Percentiles rank a stretch among this genome's conserved stretches.
Conservation (phyloP, 37 sponge, comb jelly and placozoan species). For the Amphimedon queenslandica region DNA sequence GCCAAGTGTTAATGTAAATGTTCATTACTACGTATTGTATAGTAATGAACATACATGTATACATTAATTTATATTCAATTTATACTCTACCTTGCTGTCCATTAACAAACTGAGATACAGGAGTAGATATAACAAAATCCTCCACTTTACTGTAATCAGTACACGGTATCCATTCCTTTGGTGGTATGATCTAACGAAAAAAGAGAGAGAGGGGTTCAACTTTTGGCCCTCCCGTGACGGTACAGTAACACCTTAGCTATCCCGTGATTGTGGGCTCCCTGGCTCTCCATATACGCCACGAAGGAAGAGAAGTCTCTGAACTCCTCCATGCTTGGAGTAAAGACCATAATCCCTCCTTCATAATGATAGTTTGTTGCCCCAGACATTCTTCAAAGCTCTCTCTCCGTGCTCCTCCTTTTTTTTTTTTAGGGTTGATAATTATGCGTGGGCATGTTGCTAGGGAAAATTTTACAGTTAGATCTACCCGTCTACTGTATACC, state of each 20-base stretch:
- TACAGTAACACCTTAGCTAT: slow-evolving; percentile 75
- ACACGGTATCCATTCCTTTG: slow-evolving; percentile 79
- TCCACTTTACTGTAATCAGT: slow-evolving; percentile 49
- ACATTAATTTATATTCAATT: too few species aligned
- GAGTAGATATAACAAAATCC: slow-evolving; percentile 45
- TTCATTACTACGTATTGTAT: too few species aligned
- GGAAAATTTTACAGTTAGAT: too few species aligned
- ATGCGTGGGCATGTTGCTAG: too few species aligned
- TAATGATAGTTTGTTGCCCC: too few species aligned
- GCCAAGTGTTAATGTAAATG: too few species aligned
- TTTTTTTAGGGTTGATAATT: too few species aligned
- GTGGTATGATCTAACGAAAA: slow-evolving; percentile 76
- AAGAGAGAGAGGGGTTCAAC: not conserved
- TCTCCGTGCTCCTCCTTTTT: too few species aligned
- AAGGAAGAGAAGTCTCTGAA: slow-evolving; percentile 88
- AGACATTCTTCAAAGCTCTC: too few species aligned
- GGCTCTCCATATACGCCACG: slow-evolving; percentile 85
- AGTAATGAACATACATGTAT: too few species aligned
- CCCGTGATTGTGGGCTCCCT: slow-evolving; percentile 90
- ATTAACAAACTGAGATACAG: slow-evolving; percentile 75
- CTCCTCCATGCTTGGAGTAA: slow-evolving; percentile 91
- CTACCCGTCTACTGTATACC: too few species aligned
- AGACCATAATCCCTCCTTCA: slow-evolving; percentile 87
- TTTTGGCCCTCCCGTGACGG: not conserved
- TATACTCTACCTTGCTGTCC: slow-evolving; percentile 66